Conservation (phyloP, 2,888 invertebrate genomes). For the Bruchidius siliquastri region DNA sequence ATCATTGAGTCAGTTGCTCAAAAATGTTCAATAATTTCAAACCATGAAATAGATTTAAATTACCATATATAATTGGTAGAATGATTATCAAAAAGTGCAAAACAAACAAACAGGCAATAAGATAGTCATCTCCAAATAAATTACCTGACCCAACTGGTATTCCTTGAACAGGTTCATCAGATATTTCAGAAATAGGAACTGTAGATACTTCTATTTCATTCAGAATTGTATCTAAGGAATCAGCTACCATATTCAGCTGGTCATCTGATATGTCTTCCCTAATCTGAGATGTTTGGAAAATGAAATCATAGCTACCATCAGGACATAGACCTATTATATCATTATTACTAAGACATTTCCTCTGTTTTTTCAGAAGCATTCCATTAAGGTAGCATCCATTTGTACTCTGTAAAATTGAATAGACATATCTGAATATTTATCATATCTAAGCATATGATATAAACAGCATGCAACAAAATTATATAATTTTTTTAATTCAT, state of each 20-base stretch:
- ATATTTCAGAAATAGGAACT: not conserved
- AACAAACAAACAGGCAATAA: too few relatives aligned
- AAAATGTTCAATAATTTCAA: too few relatives aligned
- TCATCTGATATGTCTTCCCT: slow-evolving; percentile 18
- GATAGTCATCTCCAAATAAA: not conserved
- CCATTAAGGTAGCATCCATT: slow-evolving; percentile 27
- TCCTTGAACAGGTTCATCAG: not conserved
- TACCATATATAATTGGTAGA: too few relatives aligned
- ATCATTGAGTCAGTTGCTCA: too few relatives aligned
- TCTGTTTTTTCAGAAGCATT: slow-evolving; percentile 12
- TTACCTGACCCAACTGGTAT: not conserved
- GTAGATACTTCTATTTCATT: slow-evolving; percentile 5
- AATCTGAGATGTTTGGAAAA: slow-evolving; percentile 2
- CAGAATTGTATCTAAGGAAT: slow-evolving; percentile 9
- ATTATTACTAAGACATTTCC: slow-evolving; percentile 16
- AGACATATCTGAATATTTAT: too few relatives aligned
- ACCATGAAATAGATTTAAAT: too few relatives aligned
- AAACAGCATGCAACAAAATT: too few relatives aligned
- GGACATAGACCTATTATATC: slow-evolving; percentile 20
- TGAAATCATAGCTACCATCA: slow-evolving; percentile 8
- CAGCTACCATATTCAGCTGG: slow-evolving; percentile 14
- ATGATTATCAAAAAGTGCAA: too few relatives aligned
- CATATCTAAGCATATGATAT: too few relatives aligned
- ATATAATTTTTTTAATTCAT: too few relatives aligned
- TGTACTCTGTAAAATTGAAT: slow-evolving; percentile 21